Conservation (phyloP, 2,113 vertebrate genomes). For the Anguilla rostrata region DNA sequence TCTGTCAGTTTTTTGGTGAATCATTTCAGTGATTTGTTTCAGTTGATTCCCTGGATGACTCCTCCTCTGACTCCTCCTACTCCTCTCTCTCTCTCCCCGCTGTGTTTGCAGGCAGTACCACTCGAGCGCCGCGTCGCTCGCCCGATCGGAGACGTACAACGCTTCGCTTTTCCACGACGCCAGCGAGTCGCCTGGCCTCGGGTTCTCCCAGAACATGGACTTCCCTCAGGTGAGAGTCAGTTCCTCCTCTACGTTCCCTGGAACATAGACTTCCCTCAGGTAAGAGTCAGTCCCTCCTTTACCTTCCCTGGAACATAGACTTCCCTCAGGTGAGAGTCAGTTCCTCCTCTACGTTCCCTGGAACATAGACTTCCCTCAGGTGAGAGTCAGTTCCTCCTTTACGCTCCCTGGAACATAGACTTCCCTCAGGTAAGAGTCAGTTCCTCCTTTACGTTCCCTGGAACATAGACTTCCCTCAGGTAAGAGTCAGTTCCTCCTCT, state of each 20-base stretch:
- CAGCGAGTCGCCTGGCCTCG: constrained; percentile 51
- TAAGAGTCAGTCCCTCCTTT: constrained; percentile 28
- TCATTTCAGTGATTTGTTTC: too few relatives aligned
- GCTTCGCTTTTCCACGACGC: constrained; percentile 55
- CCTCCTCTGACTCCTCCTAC: too few relatives aligned
- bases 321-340: constrained; percentile 60
- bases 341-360: background rate
- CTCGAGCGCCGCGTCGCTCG: constrained; percentile 60
- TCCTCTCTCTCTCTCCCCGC: background rate
- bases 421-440: constrained; percentile 60
- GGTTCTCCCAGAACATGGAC: constrained; percentile 58
- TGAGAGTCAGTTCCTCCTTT: constrained; percentile 28
- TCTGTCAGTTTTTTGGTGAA: too few relatives aligned
- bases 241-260: background rate
- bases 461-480: constrained; percentile 53
- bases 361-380: constrained; percentile 53
- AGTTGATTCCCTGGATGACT: too few relatives aligned
- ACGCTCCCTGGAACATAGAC: constrained; percentile 54
- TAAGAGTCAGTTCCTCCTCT: constrained; percentile 27
- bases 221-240: constrained; percentile 60
- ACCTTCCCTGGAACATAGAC: constrained; percentile 54
- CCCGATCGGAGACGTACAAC: constrained; percentile 62
- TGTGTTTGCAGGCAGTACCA: constrained; percentile 63
- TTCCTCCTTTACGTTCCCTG: background rate
- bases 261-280: constrained; percentile 53